A percentile compares a stretch with the other conserved stretches of the same genome.
Evolutionary conservation across 2,888 invertebrate genomes (phyloP).

Genomic region (Stenchaetothrips biformis): DNA sequence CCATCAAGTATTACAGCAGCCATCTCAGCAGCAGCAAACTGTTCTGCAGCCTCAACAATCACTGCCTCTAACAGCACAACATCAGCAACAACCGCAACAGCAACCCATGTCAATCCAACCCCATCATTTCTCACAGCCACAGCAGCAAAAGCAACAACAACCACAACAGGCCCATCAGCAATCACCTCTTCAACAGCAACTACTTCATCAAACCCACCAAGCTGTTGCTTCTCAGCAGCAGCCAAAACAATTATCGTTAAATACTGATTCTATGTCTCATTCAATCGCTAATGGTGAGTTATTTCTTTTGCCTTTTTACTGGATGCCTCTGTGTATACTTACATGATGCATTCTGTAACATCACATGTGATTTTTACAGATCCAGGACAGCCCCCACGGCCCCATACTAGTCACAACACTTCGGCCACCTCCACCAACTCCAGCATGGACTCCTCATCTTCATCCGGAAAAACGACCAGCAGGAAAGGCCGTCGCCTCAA

Average conservation of each 20-base stretch:
- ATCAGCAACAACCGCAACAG: background rate
- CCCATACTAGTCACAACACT: slow-evolving; percentile 4
- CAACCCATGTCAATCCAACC: background rate
- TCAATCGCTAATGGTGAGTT: background rate
- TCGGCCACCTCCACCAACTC: background rate
- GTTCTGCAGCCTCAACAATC: background rate
- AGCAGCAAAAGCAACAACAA: slow-evolving; percentile 26
- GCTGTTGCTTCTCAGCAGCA: slow-evolving; percentile 23
- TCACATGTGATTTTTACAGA: background rate
- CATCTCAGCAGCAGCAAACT: background rate
- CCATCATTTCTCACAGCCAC: background rate
- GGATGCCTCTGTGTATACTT: too few species aligned
- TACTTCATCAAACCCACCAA: slow-evolving; percentile 29
- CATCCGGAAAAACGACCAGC: background rate
- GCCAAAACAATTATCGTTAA: slow-evolving; percentile 28
- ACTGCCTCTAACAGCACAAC: background rate
- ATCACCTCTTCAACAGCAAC: slow-evolving; percentile 26
- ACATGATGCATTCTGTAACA: too few species aligned
- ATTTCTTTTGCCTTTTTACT: background rate
- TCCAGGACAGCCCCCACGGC: background rate
- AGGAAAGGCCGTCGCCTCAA: slow-evolving; percentile 9
- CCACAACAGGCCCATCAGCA: slow-evolving; percentile 21
- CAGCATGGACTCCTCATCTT: slow-evolving; percentile 9
- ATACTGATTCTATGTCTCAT: background rate
- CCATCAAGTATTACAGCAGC: background rate